Evolutionary conservation across 2,113 vertebrate species (phyloP).

Genomic region (Zapus hudsonius): DNA sequence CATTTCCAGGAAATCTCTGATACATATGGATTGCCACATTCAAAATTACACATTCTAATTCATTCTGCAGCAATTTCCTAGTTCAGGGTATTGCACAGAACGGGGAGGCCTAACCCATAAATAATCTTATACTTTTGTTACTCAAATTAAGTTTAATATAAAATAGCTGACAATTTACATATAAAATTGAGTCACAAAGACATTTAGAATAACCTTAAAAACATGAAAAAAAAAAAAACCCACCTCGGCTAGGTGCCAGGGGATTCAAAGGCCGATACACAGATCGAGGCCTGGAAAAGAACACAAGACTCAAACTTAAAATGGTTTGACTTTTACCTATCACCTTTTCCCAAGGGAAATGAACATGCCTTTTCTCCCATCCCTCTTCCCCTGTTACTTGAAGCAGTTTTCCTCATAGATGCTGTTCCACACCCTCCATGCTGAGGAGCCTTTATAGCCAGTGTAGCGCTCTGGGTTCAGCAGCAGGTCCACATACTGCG

Average conservation of each 20-base stretch:
- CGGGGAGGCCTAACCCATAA: no score
- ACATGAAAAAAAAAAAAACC: conserved; percentile 64
- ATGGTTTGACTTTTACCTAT: background rate
- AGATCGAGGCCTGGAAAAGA: conserved; percentile 92
- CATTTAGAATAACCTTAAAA: background rate
- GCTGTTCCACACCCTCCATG: conserved; percentile 99
- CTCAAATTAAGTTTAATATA: conserved; percentile 48
- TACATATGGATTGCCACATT: background rate
- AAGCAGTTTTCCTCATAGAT: conserved; percentile 99
- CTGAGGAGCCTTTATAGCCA: conserved; percentile 95
- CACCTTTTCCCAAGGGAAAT: background rate
- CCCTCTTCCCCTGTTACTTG: conserved; percentile 88
- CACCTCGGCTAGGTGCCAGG: conserved; percentile 92
- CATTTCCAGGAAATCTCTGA: background rate
- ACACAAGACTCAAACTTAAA: background rate
- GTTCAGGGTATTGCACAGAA: background rate
- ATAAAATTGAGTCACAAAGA: background rate
- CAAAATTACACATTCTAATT: background rate
- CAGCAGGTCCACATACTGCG: conserved; percentile 95
- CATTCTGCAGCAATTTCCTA: background rate
- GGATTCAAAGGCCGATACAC: conserved; percentile 98
- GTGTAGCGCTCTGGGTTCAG: conserved; percentile 96
- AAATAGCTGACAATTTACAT: background rate
- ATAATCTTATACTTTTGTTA: no score
- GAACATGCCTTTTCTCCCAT: background rate